phyloP scores from a whole-genome alignment of 2,113 vertebrate genomes.

The Falco punctatus region DNA sequence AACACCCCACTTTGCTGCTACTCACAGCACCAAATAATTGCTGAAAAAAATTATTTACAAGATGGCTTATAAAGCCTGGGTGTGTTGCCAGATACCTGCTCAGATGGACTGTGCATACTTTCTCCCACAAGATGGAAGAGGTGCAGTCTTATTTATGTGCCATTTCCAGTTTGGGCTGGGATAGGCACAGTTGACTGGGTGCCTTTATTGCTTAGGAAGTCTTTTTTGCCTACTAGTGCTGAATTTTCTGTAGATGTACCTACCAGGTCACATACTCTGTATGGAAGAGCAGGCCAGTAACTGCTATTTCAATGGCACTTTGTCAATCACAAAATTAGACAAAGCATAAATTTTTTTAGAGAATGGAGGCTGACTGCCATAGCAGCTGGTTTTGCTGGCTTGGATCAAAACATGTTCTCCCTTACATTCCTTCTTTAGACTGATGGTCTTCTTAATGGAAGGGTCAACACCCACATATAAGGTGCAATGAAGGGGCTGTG shows the following conservation, averaged over 20 bases:
- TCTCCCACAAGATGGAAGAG: accelerated
- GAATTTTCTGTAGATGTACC: not conserved
- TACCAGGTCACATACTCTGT: not conserved
- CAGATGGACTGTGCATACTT: not conserved
- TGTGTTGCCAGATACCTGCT: not conserved
- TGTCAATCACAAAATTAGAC: not conserved
- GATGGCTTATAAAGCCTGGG: not conserved
- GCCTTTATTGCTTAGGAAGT: not conserved
- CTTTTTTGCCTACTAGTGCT: not conserved
- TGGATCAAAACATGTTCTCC: not conserved
- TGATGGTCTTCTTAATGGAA: not conserved
- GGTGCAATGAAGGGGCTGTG: not conserved
- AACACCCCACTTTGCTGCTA: not conserved
- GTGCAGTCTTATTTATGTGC: not conserved
- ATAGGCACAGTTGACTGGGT: not conserved
- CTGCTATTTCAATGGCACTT: not conserved
- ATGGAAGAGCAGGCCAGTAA: not conserved
- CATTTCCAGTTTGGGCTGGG: not conserved
- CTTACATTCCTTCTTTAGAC: not conserved
- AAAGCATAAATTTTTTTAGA: not conserved
- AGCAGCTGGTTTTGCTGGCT: not conserved
- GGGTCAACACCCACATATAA: not conserved
- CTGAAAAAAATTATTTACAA: not conserved
- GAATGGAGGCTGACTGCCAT: not conserved
- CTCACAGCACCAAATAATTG: not conserved